Conservation (phyloP, 2,888 invertebrate species). For the Nycteola revayana region DNA sequence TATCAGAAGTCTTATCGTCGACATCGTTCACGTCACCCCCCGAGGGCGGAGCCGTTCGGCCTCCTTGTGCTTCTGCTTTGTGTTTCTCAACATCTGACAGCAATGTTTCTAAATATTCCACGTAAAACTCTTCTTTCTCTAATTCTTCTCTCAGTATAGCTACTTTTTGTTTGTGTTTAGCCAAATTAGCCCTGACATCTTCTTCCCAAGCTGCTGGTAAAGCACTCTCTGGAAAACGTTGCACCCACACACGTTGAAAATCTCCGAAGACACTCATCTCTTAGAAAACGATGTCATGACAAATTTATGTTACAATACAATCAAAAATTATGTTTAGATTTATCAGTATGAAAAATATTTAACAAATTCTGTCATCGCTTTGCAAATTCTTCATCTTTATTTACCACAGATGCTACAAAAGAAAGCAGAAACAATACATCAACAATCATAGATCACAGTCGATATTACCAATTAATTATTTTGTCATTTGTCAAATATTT, state of each 20-base stretch:
- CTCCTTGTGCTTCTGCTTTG: slow-evolving; percentile 80
- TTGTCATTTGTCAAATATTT: too few species aligned
- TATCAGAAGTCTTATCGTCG: slow-evolving; percentile 74
- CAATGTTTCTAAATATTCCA: slow-evolving; percentile 92
- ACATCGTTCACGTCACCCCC: slow-evolving; percentile 65
- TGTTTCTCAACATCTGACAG: slow-evolving; percentile 93
- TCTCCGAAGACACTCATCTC: slow-evolving; percentile 94
- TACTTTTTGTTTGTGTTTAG: slow-evolving; percentile 94
- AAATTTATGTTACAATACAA: slow-evolving; percentile 68
- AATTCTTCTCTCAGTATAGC: slow-evolving; percentile 90
- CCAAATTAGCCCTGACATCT: slow-evolving; percentile 94
- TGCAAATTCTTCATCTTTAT: slow-evolving; percentile 36
- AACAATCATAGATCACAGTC: neutral
- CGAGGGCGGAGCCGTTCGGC: slow-evolving; percentile 76
- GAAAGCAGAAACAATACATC: slow-evolving; percentile 1
- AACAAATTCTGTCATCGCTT: slow-evolving; percentile 59
- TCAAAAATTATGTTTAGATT: slow-evolving; percentile 33
- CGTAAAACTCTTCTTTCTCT: slow-evolving; percentile 95
- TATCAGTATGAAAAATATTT: slow-evolving; percentile 50
- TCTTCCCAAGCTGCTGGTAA: slow-evolving; percentile 96
- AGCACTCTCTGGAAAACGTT: slow-evolving; percentile 94
- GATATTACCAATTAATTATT: too few species aligned
- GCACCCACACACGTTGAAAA: slow-evolving; percentile 95
- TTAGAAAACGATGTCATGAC: slow-evolving; percentile 80
- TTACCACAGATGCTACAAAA: slow-evolving; percentile 25